A percentile compares a stretch with the other conserved stretches of the same genome.
Evolutionary conservation across 2,888 invertebrate species (phyloP).

Genomic region (Ceramica pisi): DNA sequence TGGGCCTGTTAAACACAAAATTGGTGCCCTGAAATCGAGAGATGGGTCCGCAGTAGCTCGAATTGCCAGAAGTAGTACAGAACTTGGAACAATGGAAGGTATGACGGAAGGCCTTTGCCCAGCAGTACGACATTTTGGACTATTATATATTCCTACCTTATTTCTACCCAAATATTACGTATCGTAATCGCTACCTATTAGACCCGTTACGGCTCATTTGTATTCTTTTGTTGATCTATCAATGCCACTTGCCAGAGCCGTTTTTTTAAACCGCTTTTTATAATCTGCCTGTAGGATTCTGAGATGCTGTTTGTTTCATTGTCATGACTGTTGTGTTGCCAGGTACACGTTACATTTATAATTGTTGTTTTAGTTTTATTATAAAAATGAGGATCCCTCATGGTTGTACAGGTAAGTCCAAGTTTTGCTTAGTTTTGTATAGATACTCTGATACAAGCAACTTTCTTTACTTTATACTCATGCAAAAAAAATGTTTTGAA

Average conservation of each 20-base stretch:
- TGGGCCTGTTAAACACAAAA: too few relatives aligned
- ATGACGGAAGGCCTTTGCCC: too few relatives aligned
- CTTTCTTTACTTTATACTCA: too few relatives aligned
- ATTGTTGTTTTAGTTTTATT: slow-evolving; percentile 8
- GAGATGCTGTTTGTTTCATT: slow-evolving; percentile 45
- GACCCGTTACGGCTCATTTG: slow-evolving; percentile 56
- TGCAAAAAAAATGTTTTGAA: too few relatives aligned
- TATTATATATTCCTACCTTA: too few relatives aligned
- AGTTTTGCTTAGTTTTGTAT: background rate
- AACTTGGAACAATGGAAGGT: too few relatives aligned
- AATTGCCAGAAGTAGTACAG: too few relatives aligned
- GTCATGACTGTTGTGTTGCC: slow-evolving; percentile 1
- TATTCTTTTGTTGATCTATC: slow-evolving; percentile 46
- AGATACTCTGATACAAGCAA: too few relatives aligned
- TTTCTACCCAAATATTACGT: background rate
- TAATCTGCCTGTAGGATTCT: background rate
- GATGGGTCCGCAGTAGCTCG: too few relatives aligned
- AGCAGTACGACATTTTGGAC: too few relatives aligned
- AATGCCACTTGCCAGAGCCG: slow-evolving; percentile 59
- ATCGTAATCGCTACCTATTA: slow-evolving; percentile 13
- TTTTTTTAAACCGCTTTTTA: slow-evolving; percentile 39
- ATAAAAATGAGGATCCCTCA: slow-evolving; percentile 68
- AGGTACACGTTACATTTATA: slow-evolving; percentile 20
- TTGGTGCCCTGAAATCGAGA: too few relatives aligned
- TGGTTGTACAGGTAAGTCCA: slow-evolving; percentile 61